Evolutionary conservation across 2,797 vertebrate genomes (phyloP), one percentile per base, ranked within the genome.

Genomic region (Sitta carolinensis): DNA sequence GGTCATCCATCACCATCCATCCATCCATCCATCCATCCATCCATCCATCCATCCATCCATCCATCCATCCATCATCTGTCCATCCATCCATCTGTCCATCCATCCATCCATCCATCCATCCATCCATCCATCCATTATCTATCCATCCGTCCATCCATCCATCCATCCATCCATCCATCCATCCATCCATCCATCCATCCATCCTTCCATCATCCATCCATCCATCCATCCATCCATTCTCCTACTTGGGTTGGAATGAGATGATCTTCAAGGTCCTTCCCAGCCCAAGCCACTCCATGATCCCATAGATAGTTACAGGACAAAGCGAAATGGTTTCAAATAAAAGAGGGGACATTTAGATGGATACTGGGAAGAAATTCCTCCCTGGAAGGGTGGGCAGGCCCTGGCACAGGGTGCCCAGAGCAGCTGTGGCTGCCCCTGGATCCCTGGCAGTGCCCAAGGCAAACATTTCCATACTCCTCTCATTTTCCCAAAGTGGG

Each of bases 301-400:
- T 45, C 32, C 26, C 9, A 17, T 7, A 11, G 36, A 43, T 0
- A 10, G 19, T 4, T 16, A 34, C 2, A 30, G 32, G 38, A 59
- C 5, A 61, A 20, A 2, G 26, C 8, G 40, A 40, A 40, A 40
- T 40, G 40, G 7, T 26, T 69, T 43, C 14, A 36, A 61, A 20
- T 8, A 11, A 34, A 59, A 36, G 32, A 51, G 27, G 10, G 16
- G 4, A 8, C 32, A 11, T 26, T 26, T 36, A 5, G 22, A 8
- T 32, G 48, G 40, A 70, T 38, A 0, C 19, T 32, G n/a, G 58
- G n/a, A 3, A 27, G 48, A 18, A n/a, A 72, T 47, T n/a, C 0
- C 0, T 36, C 13, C 21, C 57, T 22, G n/a, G 2, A 5, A 72
- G 48, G n/a, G 27, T 38, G 55, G 38, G 30, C 0, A 81, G 77